phyloP scores from a whole-genome alignment of 2,888 invertebrate species.

The Leptinotarsa peninsularis region DNA sequence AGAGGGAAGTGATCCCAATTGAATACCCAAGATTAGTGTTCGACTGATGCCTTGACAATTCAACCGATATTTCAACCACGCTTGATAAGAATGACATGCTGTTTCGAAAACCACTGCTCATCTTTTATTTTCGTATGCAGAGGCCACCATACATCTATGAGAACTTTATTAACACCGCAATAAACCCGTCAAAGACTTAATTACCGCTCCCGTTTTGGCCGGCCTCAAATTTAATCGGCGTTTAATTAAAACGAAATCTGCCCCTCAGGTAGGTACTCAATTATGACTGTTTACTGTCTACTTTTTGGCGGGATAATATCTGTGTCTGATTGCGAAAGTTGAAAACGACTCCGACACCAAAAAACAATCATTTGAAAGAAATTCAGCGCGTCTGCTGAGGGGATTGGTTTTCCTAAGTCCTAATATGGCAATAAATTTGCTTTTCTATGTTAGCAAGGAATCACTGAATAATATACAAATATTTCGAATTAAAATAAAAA shows the following conservation, averaged over 20 bases:
- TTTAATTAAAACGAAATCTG: conserved; percentile 3
- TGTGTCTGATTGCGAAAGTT: background rate
- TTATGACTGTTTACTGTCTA: conserved; percentile 1
- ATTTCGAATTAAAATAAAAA: no score
- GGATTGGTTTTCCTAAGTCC: no score
- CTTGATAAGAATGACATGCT: no score
- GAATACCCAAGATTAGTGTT: no score
- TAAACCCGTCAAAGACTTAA: background rate
- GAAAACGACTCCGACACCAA: background rate
- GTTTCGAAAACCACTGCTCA: background rate
- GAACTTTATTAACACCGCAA: conserved; percentile 11
- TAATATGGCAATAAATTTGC: no score
- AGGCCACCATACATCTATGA: background rate
- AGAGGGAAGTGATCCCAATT: no score
- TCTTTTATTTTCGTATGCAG: background rate
- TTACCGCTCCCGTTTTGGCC: background rate
- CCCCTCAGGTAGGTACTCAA: background rate
- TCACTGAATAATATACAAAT: no score
- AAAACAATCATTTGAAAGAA: no score
- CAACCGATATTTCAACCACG: no score
- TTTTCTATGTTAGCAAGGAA: no score
- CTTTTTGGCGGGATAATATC: background rate
- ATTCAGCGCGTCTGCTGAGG: no score
- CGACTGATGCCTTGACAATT: no score
- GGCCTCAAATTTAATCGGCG: background rate